Evolutionary conservation across 2,797 vertebrate genomes (phyloP).

Genomic region (Benthosema pterotum): DNA sequence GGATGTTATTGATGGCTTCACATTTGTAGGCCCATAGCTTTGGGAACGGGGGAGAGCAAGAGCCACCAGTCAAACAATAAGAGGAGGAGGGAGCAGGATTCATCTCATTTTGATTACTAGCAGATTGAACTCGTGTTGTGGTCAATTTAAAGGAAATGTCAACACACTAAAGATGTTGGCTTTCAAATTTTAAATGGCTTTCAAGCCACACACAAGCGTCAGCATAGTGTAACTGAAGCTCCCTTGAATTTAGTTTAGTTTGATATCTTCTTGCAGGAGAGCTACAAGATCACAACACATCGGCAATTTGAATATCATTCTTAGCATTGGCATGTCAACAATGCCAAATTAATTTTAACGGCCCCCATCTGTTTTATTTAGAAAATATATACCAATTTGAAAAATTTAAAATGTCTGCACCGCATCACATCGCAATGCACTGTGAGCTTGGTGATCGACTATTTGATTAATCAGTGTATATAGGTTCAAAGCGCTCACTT

Average conservation of each 20-base stretch:
- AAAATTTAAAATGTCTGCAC: no score
- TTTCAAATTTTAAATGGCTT: conserved; percentile 41
- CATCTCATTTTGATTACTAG: conserved; percentile 53
- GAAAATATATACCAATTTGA: no score
- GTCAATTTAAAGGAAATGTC: conserved; percentile 30
- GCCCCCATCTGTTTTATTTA: no score
- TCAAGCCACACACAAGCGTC: conserved; percentile 37
- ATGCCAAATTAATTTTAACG: no score
- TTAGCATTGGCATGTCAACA: no score
- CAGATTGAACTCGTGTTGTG: conserved; percentile 56
- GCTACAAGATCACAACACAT: no score
- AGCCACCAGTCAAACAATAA: conserved; percentile 49
- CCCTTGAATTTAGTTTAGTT: conserved; percentile 13
- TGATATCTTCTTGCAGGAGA: conserved; percentile 5
- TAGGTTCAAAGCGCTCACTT: no score
- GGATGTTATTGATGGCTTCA: conserved; percentile 41
- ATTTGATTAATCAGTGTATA: no score
- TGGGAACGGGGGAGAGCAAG: conserved; percentile 11
- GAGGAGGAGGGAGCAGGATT: conserved; percentile 28
- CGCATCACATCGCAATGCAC: no score
- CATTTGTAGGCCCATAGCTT: conserved; percentile 23
- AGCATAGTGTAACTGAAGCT: conserved; percentile 11
- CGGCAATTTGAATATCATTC: no score
- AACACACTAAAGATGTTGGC: conserved; percentile 47
- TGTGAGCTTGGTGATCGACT: no score